Percentiles rank a stretch among this genome's conserved stretches.
These are phyloP conservation scores for Whitmania pigra DNA, from an alignment of 1,140 invertebrate species.

Conservation along the genomic window DNA sequence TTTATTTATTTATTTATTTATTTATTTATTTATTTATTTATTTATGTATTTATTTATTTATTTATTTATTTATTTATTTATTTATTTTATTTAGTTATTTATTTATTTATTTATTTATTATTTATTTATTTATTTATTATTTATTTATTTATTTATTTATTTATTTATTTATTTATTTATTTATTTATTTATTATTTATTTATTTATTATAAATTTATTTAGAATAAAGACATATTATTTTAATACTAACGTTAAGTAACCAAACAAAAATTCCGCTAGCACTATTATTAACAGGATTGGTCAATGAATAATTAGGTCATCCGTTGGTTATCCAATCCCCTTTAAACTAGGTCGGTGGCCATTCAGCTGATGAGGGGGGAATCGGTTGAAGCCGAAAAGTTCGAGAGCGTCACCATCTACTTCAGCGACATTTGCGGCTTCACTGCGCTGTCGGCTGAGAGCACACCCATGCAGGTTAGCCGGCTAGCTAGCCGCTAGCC, in stretches of 20 bases:
- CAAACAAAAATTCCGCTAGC: too few species aligned
- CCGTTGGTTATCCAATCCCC: not conserved
- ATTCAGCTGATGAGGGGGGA: conserved; percentile 74
- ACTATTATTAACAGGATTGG: too few species aligned
- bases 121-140: not conserved
- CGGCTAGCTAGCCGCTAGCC: not conserved
- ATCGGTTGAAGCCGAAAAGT: conserved; percentile 78
- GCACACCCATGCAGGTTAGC: conserved; percentile 57
- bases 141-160: not conserved
- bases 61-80: not conserved
- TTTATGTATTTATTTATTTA: not conserved
- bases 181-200: not conserved
- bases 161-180: not conserved
- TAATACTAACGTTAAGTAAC: not conserved
- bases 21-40: not conserved
- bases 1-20: not conserved
- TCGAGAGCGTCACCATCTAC: conserved; percentile 86
- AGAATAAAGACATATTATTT: not conserved
- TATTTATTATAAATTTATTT: not conserved
- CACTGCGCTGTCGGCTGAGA: conserved; percentile 75
- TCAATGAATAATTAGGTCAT: too few species aligned
- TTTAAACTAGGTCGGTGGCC: conserved; percentile 59
- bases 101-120: not conserved
- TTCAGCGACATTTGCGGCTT: conserved; percentile 95
- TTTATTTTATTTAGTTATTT: not conserved